These are phyloP conservation scores for Dichetophora obliterata DNA, from an alignment of 2,888 invertebrate species.

Conservation along the genomic window DNA sequence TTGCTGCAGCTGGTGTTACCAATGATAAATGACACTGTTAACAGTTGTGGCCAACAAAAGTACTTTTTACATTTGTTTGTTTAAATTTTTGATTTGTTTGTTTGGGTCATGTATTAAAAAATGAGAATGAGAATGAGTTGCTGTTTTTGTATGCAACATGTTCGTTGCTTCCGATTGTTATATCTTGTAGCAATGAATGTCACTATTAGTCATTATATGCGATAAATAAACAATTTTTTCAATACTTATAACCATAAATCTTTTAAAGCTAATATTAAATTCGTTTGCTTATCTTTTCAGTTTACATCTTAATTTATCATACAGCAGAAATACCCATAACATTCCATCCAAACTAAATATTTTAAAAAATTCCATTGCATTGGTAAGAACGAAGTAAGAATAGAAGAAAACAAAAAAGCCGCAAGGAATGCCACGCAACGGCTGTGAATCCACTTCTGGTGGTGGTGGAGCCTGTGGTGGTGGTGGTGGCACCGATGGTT, in stretches of 20 bases:
- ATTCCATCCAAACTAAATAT: neutral
- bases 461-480: conserved; percentile 49
- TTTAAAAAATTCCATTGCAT: too few relatives aligned
- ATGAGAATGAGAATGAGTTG: neutral
- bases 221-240: neutral
- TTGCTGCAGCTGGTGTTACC: neutral
- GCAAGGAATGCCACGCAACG: conserved; percentile 58
- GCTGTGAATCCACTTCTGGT: conserved; percentile 48
- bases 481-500: conserved; percentile 73
- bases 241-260: neutral
- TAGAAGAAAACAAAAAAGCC: conserved; percentile 7
- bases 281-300: neutral
- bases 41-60: too few relatives aligned
- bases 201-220: neutral
- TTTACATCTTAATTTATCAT: neutral
- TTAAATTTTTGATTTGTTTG: neutral
- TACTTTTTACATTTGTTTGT: neutral
- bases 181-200: neutral
- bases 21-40: neutral
- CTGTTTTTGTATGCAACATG: neutral
- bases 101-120: neutral
- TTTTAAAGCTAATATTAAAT: neutral
- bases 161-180: neutral
- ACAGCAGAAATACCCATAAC: neutral
- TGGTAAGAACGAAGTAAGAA: neutral